A percentile compares a stretch with the other conserved stretches of the same genome.
Evolutionary conservation across 2,888 invertebrate genomes (phyloP).

Genomic region (Cheilosia pagana): DNA sequence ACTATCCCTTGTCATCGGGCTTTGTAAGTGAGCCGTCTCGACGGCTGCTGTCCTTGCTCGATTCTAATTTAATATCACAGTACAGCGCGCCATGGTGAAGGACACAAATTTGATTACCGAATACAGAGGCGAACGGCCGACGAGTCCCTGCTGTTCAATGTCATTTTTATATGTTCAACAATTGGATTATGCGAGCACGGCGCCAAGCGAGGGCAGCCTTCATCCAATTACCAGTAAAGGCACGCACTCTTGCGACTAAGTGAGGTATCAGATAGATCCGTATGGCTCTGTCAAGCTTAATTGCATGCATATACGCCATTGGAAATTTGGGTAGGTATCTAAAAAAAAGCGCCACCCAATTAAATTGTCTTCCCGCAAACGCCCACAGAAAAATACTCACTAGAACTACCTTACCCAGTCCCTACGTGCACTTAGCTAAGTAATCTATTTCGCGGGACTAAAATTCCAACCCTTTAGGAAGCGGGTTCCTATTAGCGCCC

Average conservation of each 20-base stretch:
- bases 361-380: neutral
- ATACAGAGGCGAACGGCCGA: constrained; percentile 30
- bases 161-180: constrained; percentile 62
- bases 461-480: constrained; percentile 36
- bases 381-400: constrained; percentile 1
- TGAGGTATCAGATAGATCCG: neutral
- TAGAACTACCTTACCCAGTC: too few species aligned
- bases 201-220: constrained; percentile 12
- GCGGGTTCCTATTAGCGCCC: constrained; percentile 42
- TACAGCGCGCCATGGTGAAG: constrained; percentile 27
- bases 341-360: neutral
- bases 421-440: constrained; percentile 31
- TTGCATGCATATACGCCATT: too few species aligned
- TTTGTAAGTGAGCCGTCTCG: constrained; percentile 2
- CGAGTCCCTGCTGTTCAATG: constrained; percentile 41
- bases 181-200: constrained; percentile 59
- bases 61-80: constrained; percentile 66
- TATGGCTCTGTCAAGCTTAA: too few species aligned
- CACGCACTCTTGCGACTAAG: constrained; percentile 27
- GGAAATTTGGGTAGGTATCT: too few species aligned
- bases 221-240: constrained; percentile 49
- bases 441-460: constrained; percentile 31
- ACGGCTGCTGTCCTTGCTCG: constrained; percentile 49
- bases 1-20: constrained; percentile 40
- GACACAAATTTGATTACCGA: constrained; percentile 70